Evolutionary conservation across 2,113 vertebrate genomes (phyloP), one percentile per base, ranked within the genome.

Genomic region (Syngnathoides biaculeatus): DNA sequence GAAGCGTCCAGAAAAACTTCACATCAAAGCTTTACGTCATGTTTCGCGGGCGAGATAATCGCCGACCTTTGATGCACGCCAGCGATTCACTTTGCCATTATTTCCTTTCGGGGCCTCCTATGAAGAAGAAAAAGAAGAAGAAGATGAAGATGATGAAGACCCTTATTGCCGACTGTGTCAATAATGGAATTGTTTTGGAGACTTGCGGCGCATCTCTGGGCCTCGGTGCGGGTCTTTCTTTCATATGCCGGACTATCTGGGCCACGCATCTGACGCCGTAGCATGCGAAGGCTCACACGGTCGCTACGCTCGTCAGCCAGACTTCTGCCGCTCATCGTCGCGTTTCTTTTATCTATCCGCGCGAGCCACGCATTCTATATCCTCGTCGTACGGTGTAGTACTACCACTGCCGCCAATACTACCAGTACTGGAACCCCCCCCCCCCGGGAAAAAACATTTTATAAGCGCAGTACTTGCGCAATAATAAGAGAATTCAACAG

Each of bases 211-310:
- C 69, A 69, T 89, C 86, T 92, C 85, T 82, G 89, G 88, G 79
- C 82, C 75, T 80, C 77, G 72, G 92, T 92, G 92, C 91, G 87
- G 92, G 92, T n/a, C 81, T 7, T 59, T 71, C 90, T 92, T 92
- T 93, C 89, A 93, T 93, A 26, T 57, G 55, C 19, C 26, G 9
- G 55, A 14, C 92, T 91, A 48, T 56, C 72, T 71, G 55, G 7
- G n/a, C 59, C 38, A 14, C 42, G 20, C 59, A 61, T 61, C 59
- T 42, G 38, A 60, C 71, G 43, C 83, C 74, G 91, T 92, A 87
- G 87, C 91, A 87, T 92, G 91, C 91, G 58, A 91, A 79, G 69
- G 81, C 64, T 64, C 78, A 79, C 78, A 56, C 50, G 7, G 20
- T 48, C 64, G 43, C 5, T 17, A 53, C 67, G 14, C 24, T 56